Percentiles rank a stretch among this genome's conserved stretches.
phyloP scores from a whole-genome alignment of 2,888 invertebrate genomes.

The Apotomis betuletana region DNA sequence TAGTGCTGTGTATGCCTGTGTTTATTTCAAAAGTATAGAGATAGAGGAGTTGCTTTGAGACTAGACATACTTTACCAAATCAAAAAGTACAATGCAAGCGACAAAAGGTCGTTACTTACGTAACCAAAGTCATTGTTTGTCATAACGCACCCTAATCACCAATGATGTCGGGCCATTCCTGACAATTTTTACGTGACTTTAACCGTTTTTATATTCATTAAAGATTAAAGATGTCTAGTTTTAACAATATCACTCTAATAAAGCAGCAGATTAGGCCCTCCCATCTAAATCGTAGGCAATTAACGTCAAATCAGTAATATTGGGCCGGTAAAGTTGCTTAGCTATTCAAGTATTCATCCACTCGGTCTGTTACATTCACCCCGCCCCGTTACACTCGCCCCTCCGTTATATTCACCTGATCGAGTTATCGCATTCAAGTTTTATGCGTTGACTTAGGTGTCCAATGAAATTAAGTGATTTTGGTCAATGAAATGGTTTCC shows the following conservation, averaged over 20 bases:
- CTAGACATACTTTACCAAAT: too few species aligned
- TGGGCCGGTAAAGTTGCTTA: constrained; percentile 60
- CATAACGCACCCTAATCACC: too few species aligned
- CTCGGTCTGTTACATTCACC: constrained; percentile 19
- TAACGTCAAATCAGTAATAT: constrained; percentile 75
- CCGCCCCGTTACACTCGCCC: constrained; percentile 13
- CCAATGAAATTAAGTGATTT: constrained; percentile 5
- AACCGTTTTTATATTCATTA: neutral
- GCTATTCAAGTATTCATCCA: constrained; percentile 68
- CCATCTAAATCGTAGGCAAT: constrained; percentile 70
- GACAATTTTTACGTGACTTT: too few species aligned
- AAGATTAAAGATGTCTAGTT: neutral
- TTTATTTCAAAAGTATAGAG: too few species aligned
- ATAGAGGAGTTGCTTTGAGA: too few species aligned
- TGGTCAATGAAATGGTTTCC: neutral
- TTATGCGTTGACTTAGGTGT: neutral
- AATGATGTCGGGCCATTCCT: too few species aligned
- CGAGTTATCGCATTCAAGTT: constrained; percentile 6
- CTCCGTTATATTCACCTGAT: constrained; percentile 1
- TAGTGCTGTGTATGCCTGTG: too few species aligned
- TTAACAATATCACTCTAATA: too few species aligned
- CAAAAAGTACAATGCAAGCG: too few species aligned
- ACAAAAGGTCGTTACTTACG: too few species aligned
- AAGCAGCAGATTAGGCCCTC: constrained; percentile 61
- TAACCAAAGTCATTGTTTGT: too few species aligned